These are phyloP conservation scores for Thunnus thynnus DNA, from an alignment of 2,113 vertebrate genomes.

Conservation along the genomic window DNA sequence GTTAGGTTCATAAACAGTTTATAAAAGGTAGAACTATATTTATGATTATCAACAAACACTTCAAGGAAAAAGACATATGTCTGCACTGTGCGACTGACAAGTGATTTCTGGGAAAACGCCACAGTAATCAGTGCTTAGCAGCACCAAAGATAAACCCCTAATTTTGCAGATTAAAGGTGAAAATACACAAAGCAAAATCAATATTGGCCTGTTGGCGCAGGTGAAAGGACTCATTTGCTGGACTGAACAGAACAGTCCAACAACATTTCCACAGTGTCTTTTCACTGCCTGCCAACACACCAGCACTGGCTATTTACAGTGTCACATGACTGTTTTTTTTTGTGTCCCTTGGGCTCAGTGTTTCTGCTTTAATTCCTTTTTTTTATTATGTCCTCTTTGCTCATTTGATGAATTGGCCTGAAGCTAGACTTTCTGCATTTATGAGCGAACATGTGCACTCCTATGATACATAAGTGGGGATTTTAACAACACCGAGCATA, in stretches of 20 bases:
- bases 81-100: neutral
- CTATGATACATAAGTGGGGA: conserved; percentile 17
- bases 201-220: conserved; percentile 27
- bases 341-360: neutral
- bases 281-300: conserved; percentile 26
- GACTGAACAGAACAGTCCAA: neutral
- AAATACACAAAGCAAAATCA: conserved; percentile 16
- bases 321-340: conserved; percentile 23
- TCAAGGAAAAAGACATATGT: fast-evolving
- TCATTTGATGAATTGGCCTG: conserved; percentile 35
- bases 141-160: neutral
- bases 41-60: neutral
- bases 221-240: conserved; percentile 19
- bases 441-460: conserved; percentile 6
- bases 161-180: conserved; percentile 46
- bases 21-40: neutral
- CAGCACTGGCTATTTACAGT: conserved; percentile 13
- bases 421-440: conserved; percentile 19
- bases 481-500: neutral
- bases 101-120: conserved; percentile 29
- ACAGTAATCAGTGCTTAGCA: neutral
- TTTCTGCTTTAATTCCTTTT: conserved; percentile 32
- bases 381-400: conserved; percentile 20
- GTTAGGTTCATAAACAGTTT: no score
- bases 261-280: conserved; percentile 13